Percentiles rank a stretch among this genome's conserved stretches.
phyloP scores from a whole-genome alignment of 2,113 vertebrate genomes.

The Nothobranchius furzeri region DNA sequence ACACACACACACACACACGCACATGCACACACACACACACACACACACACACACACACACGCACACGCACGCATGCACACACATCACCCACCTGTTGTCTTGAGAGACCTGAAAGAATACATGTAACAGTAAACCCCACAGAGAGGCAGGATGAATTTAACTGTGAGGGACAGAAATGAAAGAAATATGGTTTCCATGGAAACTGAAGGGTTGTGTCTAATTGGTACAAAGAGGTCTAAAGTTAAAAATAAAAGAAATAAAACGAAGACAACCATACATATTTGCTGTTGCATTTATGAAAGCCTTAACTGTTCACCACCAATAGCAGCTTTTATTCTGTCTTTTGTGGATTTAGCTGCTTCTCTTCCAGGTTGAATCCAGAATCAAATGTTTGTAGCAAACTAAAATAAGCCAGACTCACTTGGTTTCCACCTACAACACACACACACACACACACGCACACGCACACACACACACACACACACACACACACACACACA shows the following conservation, averaged over 20 bases:
- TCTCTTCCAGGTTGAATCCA: slow-evolving; percentile 21
- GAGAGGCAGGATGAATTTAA: slow-evolving; percentile 33
- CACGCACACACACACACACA: too few relatives aligned
- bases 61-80: slow-evolving; percentile 45
- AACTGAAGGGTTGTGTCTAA: slow-evolving; percentile 71
- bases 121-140: slow-evolving; percentile 64
- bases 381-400: slow-evolving; percentile 12
- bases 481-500: too few relatives aligned
- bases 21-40: slow-evolving; percentile 63
- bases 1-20: slow-evolving; percentile 55
- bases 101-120: slow-evolving; percentile 40
- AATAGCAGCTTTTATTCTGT: too few relatives aligned
- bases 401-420: slow-evolving; percentile 33
- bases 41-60: slow-evolving; percentile 48
- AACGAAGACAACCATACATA: neutral
- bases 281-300: too few relatives aligned
- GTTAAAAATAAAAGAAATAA: slow-evolving; percentile 45
- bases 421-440: slow-evolving; percentile 9
- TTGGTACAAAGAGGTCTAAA: slow-evolving; percentile 41
- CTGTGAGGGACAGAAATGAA: slow-evolving; percentile 32
- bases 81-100: slow-evolving; percentile 66
- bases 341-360: neutral
- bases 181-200: slow-evolving; percentile 72
- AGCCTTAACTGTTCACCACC: too few relatives aligned
- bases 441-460: too few relatives aligned